Evolutionary conservation across 2,113 vertebrate species (phyloP).

Genomic region (Menidia beryllina): DNA sequence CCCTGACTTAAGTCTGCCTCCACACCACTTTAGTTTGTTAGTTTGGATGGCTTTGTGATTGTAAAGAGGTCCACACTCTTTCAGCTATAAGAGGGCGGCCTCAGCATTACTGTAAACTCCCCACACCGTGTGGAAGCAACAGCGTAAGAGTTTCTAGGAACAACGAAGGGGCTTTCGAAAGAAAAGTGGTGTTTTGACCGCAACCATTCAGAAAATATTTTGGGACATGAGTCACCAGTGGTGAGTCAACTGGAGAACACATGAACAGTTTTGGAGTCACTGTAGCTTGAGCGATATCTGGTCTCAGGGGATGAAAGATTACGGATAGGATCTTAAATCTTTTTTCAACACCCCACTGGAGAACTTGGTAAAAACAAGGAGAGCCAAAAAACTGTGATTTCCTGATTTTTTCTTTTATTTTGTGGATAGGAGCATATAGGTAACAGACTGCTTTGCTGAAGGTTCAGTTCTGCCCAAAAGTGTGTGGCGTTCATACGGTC

Average conservation of each 20-base stretch:
- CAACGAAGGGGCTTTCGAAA: constrained; percentile 47
- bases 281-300: constrained; percentile 1
- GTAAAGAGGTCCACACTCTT: constrained; percentile 29
- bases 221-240: constrained; percentile 71
- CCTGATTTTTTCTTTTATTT: background rate
- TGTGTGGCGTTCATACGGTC: background rate
- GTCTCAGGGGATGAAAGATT: background rate
- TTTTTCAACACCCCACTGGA: background rate
- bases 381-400: background rate
- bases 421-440: background rate
- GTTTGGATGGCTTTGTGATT: constrained; percentile 22
- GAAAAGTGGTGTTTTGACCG: constrained; percentile 54
- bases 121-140: constrained; percentile 41
- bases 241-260: constrained; percentile 43
- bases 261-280: constrained; percentile 53
- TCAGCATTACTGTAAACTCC: constrained; percentile 57
- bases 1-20: constrained; percentile 7
- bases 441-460: background rate
- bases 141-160: constrained; percentile 46
- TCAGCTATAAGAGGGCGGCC: constrained; percentile 34
- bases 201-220: constrained; percentile 63
- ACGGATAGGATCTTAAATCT: too few species aligned
- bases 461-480: background rate
- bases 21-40: constrained; percentile 35
- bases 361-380: background rate